A percentile compares a stretch with the other conserved stretches of the same genome.
These are phyloP conservation scores for Microtus californicus DNA, from an alignment of 2,797 vertebrate species.

Conservation along the genomic window DNA sequence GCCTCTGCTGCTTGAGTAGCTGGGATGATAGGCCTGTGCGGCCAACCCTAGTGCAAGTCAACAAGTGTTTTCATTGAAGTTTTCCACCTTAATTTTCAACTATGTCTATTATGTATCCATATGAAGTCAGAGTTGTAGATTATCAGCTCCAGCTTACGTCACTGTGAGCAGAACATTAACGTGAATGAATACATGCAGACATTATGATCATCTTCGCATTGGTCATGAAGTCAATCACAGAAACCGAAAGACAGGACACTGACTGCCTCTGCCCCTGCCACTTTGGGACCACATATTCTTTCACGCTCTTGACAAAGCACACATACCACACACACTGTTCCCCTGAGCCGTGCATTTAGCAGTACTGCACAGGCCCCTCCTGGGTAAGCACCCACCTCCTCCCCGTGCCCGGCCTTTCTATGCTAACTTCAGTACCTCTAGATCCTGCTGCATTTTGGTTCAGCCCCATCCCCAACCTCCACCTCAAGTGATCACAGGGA, in stretches of 20 bases:
- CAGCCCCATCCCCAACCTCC: not conserved
- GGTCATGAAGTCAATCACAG: not conserved
- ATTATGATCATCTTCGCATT: not conserved
- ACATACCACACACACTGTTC: not conserved
- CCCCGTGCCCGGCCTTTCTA: not conserved
- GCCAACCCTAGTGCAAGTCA: not conserved
- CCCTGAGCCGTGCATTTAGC: not conserved
- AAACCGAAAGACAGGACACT: not conserved
- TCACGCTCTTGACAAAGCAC: not conserved
- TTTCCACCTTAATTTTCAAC: conserved; percentile 36
- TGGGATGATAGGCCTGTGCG: not conserved
- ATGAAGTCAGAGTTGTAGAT: not conserved
- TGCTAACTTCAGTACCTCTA: not conserved
- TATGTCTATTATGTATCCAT: not conserved
- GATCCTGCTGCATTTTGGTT: not conserved
- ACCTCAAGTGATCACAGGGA: not conserved
- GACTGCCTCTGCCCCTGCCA: not conserved
- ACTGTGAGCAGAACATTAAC: not conserved
- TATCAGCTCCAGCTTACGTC: not conserved
- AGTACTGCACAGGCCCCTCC: not conserved
- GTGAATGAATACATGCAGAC: conserved; percentile 13
- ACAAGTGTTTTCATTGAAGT: conserved; percentile 24
- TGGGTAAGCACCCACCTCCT: not conserved
- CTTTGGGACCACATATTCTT: not conserved
- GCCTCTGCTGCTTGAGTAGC: not conserved